Evolutionary conservation across 2,113 vertebrate genomes (phyloP), one percentile per base, ranked within the genome.

Genomic region (Pelvicachromis taeniatus): DNA sequence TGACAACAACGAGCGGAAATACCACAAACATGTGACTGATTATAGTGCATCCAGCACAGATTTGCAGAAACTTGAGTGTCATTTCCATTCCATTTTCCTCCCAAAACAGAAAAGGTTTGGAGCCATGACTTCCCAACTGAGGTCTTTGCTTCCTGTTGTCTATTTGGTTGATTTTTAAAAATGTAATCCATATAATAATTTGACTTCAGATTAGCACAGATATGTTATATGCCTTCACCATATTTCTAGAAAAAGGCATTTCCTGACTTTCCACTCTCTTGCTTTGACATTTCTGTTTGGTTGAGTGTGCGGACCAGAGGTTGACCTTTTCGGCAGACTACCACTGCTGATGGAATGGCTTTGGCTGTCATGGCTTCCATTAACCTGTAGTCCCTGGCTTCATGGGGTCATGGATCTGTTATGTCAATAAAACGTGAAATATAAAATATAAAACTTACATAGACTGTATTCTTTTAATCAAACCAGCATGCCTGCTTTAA

Each of bases 351-450:
- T 91, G 84, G 86, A 90, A 92, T 52, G 77, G 87, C 79, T 87
- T 50, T 61, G 45, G 68, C 86, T 92, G 91, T 90, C 93, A 87
- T 81, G 87, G 80, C 93, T 92, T 82, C 91, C 77, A 93, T 92
- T 93, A 94, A 94, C 92, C 90, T 70, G 5, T 23, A 11, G 52
- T 52, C 61, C 48, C 81, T 54, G 48, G 35, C 79, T 91, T 87
- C 88, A 92, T 81, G 58, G 85, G 85, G 87, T 70, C 88, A 80
- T 73, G 82, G 45, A 68, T 90, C 33, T 89, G 91, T 88, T 92
- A 85, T 93, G 83, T 90, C 91, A 88, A 92, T 88, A 89, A 82
- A 88, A 85, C 90, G 86, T 88, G 77, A 88, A 87, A 89, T 83
- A 91, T 88, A n/a, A n/a, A n/a, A n/a, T n/a, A n/a, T n/a, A 77